phyloP scores from a whole-genome alignment of 2,113 vertebrate genomes.

The Petrocephalus zakoni region DNA sequence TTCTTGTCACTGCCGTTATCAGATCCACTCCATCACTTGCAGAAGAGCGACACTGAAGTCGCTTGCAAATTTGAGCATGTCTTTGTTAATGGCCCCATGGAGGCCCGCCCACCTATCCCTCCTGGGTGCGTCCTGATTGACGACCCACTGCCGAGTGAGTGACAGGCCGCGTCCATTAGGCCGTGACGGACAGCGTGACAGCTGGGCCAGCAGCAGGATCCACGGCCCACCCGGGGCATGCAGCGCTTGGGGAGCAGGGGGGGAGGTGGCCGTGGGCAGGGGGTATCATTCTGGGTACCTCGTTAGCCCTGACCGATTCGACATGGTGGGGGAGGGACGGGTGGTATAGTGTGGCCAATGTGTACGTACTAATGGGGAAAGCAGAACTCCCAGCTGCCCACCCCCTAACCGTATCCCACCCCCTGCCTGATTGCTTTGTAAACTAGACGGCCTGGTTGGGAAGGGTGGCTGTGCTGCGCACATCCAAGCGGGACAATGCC shows the following conservation, averaged over 20 bases:
- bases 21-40: slow-evolving; percentile 66
- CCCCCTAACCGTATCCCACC: background rate
- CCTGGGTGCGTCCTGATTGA: slow-evolving; percentile 61
- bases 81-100: slow-evolving; percentile 54
- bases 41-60: slow-evolving; percentile 50
- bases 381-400: background rate
- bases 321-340: background rate
- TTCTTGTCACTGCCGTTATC: slow-evolving; percentile 64
- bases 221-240: background rate
- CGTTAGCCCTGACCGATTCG: slow-evolving; percentile 26
- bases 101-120: slow-evolving; percentile 51
- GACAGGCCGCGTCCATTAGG: slow-evolving; percentile 59
- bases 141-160: slow-evolving; percentile 63
- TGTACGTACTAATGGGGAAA: slow-evolving; percentile 16
- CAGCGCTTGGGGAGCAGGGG: slow-evolving; percentile 22
- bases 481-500: background rate
- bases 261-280: slow-evolving; percentile 22
- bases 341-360: background rate
- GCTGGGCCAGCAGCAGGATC: slow-evolving; percentile 32
- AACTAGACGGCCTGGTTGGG: background rate
- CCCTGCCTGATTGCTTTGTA: background rate
- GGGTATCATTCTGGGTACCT: slow-evolving; percentile 6
- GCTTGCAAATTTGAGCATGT: slow-evolving; percentile 62
- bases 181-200: slow-evolving; percentile 49
- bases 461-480: background rate